Base-by-base conservation (phyloP, 1,140 invertebrate species). In the Hesperophylax magnus region DNA sequence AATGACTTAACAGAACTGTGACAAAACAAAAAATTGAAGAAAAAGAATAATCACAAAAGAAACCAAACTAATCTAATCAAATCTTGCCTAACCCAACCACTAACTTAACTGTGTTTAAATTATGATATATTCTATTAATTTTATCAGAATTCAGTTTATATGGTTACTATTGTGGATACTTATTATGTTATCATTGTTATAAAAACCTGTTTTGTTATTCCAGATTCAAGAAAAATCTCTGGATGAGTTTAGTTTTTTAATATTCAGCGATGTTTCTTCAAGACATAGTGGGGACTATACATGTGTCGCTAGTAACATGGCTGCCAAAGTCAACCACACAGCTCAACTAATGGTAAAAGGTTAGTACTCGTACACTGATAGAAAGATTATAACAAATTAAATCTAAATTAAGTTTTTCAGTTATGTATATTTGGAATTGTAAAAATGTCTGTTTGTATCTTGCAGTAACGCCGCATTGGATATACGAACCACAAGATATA, bases 401-500 rank as follows among this genome's bases (percentile, higher is more conserved):
- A 15, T n/a, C 18, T 14, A n/a, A 56, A n/a, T 0, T 8, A 9
- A 3, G 17, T 1, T 9, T 56, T 56, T 9, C 17, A 3, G 5
- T n/a, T n/a, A 6, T 9, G 17, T 2, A 20, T 58, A n/a, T 34
- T 65, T 65, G 1, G n/a, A 27, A 9, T 27, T 56, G 14, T 24
- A 54, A 75, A 87, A 88, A 47, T 47, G 39, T 47, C 1, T 47
- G 2, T 47, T 47, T 47, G 39, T 47, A 47, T 47, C 1, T 47
- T 47, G 27, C 86, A 96, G 96, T 98, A 80, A 94, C 96, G 34
- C 96, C 96, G 9, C 92, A 93, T 9, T 98, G 96, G 96, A 91
- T 92, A 47, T 92, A 92, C 81, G 95, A 96, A 86, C 96, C 96
- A 14, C 93, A 93, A 86, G 95, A 97, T 87, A 91, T 93, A 18